Conservation (phyloP, 2,797 vertebrate genomes). For the Smutsia temminckii region DNA sequence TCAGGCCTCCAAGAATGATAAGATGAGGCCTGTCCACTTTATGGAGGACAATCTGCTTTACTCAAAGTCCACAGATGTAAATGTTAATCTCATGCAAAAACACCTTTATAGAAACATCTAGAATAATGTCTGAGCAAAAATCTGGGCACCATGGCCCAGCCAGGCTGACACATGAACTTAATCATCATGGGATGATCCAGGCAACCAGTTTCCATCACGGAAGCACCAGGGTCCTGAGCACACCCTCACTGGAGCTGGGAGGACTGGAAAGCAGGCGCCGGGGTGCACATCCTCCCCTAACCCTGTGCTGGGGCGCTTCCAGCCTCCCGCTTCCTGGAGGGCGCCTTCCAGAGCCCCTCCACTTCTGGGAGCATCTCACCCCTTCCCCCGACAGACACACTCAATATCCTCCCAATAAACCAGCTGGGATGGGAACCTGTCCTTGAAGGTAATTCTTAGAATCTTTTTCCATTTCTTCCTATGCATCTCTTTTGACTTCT, state of each 20-base stretch:
- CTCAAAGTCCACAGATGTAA: not conserved
- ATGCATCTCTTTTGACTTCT: not conserved
- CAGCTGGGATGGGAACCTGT: accelerated
- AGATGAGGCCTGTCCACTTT: not conserved
- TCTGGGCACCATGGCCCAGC: not conserved
- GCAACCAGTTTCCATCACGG: not conserved
- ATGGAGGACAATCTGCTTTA: not conserved
- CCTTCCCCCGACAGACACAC: not conserved
- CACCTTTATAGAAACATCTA: not conserved
- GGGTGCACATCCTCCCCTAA: accelerated
- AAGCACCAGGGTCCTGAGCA: not conserved
- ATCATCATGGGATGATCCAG: not conserved
- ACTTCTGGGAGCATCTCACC: not conserved
- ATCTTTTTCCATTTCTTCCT: not conserved
- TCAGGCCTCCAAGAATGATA: not conserved
- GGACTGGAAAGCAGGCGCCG: not conserved
- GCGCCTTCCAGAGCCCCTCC: not conserved
- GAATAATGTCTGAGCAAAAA: not conserved
- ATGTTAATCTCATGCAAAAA: not conserved
- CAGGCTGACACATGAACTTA: not conserved
- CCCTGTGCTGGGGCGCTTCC: accelerated
- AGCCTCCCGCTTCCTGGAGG: too few relatives aligned
- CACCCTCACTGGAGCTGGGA: too few relatives aligned
- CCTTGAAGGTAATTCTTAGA: not conserved
- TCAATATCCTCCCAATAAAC: not conserved